Evolutionary conservation across 2,888 invertebrate species (phyloP), one percentile per base, ranked within the genome.

Genomic region (Ditula angustiorana): DNA sequence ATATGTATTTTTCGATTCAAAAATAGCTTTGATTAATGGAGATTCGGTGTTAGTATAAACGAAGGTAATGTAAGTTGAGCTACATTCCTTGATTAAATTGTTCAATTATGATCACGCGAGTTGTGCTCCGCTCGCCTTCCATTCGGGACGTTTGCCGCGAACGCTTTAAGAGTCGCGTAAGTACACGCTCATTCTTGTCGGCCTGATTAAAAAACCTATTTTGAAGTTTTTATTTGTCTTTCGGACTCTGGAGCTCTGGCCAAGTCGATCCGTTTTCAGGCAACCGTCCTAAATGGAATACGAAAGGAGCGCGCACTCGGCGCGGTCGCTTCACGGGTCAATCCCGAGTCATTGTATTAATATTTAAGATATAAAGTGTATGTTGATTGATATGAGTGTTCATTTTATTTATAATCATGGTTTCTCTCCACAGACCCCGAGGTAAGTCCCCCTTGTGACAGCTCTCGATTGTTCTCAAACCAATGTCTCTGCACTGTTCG

Each of bases 311-410:
- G n/a, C 5, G 30, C 46, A 46, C 26, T 49, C 47, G 30, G 41
- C 52, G 65, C 61, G 59, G 63, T 74, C 80, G 82, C 82, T 82
- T 80, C 75, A 74, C 79, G 77, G 86, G 86, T 71, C 70, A 71
- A 67, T 78, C 82, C 79, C 80, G 74, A 76, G 74, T 76, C 75
- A 83, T 86, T 92, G 91, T 92, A 92, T 85, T 89, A 88, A 85
- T 86, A 81, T 86, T 87, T 92, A 92, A 88, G 90, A 92, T 88
- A 92, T 92, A 92, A 92, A 92, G 89, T 92, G 92, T 92, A 91
- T 92, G 90, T 92, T 92, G 83, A 90, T 90, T 90, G 87, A 91
- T 80, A 68, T 84, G 89, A 24, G 62, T 90, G 90, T 90, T 88
- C 87, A 90, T 92, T 92, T 92, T 92, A 92, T 92, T 92, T 91